Percentiles rank a stretch among this genome's conserved stretches.
phyloP scores from a whole-genome alignment of 1,140 invertebrate genomes.

The Drosophila santomea region DNA sequence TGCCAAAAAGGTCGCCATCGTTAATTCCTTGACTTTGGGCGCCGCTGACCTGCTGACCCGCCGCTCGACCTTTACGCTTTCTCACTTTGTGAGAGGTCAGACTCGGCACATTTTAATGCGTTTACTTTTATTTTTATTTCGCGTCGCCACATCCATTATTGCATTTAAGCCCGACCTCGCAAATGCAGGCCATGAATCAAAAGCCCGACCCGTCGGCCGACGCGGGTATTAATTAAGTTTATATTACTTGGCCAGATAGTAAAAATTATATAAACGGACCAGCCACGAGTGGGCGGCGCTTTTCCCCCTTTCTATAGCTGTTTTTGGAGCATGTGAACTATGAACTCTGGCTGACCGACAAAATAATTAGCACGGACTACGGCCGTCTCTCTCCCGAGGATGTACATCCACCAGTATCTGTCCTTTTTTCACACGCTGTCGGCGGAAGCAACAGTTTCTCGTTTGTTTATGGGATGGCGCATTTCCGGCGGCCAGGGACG shows the following conservation, averaged over 20 bases:
- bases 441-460: slow-evolving; percentile 79
- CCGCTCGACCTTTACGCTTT: slow-evolving; percentile 20
- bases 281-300: slow-evolving; percentile 21
- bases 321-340: slow-evolving; percentile 66
- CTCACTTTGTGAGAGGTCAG: slow-evolving; percentile 24
- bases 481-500: slow-evolving; percentile 51
- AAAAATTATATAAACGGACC: slow-evolving; percentile 65
- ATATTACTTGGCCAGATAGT: slow-evolving; percentile 73
- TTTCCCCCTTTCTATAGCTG: not conserved
- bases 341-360: slow-evolving; percentile 78
- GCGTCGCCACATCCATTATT: slow-evolving; percentile 58
- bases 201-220: slow-evolving; percentile 30
- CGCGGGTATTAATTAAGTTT: slow-evolving; percentile 74
- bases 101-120: slow-evolving; percentile 25
- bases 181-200: slow-evolving; percentile 76
- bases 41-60: slow-evolving; percentile 7
- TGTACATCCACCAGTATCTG: not conserved
- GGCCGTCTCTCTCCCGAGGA: not conserved
- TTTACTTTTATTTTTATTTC: slow-evolving; percentile 19
- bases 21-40: slow-evolving; percentile 38
- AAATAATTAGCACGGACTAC: slow-evolving; percentile 76
- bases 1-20: slow-evolving; percentile 30
- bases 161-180: slow-evolving; percentile 56
- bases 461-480: slow-evolving; percentile 66
- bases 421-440: slow-evolving; percentile 14